Conservation (phyloP, 2,113 vertebrate species). For the Sapayoa aenigma region DNA sequence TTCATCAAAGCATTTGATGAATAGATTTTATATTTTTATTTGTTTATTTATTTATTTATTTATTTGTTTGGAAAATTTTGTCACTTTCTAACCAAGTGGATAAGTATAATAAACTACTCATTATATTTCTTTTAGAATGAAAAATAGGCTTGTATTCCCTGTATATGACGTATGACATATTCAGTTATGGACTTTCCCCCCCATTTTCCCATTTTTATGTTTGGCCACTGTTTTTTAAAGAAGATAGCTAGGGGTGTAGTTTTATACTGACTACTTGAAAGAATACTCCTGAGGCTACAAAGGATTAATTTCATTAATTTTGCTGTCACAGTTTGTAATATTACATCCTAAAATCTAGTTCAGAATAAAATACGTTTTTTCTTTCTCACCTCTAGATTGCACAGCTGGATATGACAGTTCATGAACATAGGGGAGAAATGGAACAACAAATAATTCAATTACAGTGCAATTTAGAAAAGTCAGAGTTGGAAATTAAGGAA, state of each 20-base stretch:
- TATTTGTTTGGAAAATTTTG: neutral
- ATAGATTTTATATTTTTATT: no score
- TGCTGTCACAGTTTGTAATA: neutral
- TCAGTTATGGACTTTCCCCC: neutral
- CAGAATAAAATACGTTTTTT: neutral
- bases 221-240: neutral
- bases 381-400: conserved; percentile 77
- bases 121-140: neutral
- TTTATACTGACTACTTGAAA: neutral
- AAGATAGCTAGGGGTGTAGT: neutral
- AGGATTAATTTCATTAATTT: neutral
- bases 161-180: neutral
- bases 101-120: neutral
- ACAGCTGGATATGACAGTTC: conserved; percentile 88
- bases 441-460: conserved; percentile 86
- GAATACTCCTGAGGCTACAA: neutral
- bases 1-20: neutral
- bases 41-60: no score
- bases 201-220: neutral
- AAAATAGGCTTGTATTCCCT: neutral
- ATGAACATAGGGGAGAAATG: conserved; percentile 87
- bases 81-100: neutral
- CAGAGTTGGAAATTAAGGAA: conserved; percentile 79
- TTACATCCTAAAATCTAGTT: neutral
- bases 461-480: conserved; percentile 81